phyloP scores from a whole-genome alignment of 2,113 vertebrate genomes.

The Apodemus speciosus region DNA sequence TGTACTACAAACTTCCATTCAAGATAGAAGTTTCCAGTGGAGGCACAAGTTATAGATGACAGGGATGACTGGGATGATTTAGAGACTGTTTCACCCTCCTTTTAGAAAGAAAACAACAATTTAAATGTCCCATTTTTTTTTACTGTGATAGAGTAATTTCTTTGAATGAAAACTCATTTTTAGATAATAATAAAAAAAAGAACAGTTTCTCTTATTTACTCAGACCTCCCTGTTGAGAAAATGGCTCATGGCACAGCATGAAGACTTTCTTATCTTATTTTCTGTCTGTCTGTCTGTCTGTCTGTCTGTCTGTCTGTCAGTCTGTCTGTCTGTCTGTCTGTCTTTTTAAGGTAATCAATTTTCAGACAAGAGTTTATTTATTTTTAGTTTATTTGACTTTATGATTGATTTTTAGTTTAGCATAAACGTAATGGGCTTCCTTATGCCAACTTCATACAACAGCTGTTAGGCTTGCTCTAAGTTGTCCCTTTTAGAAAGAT shows the following conservation, averaged over 20 bases:
- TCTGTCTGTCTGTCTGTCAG: neutral
- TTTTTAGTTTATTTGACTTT: neutral
- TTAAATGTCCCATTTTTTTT: neutral
- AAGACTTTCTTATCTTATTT: neutral
- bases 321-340: neutral
- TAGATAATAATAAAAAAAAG: neutral
- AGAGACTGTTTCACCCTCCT: neutral
- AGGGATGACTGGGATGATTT: neutral
- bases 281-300: neutral
- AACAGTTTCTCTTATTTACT: neutral
- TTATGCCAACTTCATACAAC: neutral
- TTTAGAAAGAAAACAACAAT: neutral
- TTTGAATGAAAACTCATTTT: constrained; percentile 11
- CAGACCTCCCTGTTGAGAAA: constrained; percentile 11
- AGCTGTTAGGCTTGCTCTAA: neutral
- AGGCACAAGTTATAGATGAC: neutral
- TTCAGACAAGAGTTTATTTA: neutral
- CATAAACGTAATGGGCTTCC: neutral
- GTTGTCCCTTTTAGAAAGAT: neutral
- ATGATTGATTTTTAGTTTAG: neutral
- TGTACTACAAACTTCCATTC: neutral
- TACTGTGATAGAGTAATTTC: neutral
- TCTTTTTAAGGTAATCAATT: neutral
- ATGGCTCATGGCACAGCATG: neutral
- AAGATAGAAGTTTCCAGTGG: neutral